Evolutionary conservation across 2,888 invertebrate species (phyloP).

Genomic region (Phalera bucephala): DNA sequence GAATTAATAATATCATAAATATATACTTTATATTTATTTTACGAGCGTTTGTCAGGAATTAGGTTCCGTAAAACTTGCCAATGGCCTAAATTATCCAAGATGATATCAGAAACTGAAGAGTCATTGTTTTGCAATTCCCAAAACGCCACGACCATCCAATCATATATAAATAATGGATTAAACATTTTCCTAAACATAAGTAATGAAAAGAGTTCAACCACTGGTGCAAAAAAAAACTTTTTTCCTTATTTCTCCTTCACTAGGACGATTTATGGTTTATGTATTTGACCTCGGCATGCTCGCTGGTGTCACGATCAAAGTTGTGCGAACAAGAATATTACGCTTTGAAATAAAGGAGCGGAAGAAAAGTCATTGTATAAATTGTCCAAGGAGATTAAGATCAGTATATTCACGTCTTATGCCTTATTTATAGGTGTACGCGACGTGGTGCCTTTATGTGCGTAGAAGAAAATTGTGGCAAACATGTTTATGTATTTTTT

Average conservation of each 20-base stretch:
- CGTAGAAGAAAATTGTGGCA: not conserved
- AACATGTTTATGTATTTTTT: not conserved
- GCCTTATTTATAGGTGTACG: slow-evolving; percentile 16
- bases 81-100: too few species aligned
- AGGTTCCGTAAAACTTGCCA: too few species aligned
- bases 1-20: too few species aligned
- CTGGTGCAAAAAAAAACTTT: slow-evolving; percentile 52
- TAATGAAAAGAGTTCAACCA: slow-evolving; percentile 60
- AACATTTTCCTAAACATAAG: slow-evolving; percentile 49
- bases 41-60: too few species aligned
- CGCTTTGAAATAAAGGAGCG: slow-evolving; percentile 40
- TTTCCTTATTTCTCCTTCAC: slow-evolving; percentile 54
- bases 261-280: slow-evolving; percentile 68
- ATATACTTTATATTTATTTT: too few species aligned
- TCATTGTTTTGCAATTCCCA: slow-evolving; percentile 1
- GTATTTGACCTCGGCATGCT: slow-evolving; percentile 64
- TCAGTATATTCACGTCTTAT: slow-evolving; percentile 28
- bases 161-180: slow-evolving; percentile 40
- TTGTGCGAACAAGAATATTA: slow-evolving; percentile 57
- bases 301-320: slow-evolving; percentile 57
- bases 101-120: not conserved
- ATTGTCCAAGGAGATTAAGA: slow-evolving; percentile 38
- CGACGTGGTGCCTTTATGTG: slow-evolving; percentile 4
- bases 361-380: slow-evolving; percentile 42
- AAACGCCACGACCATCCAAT: slow-evolving; percentile 16